Percentiles rank a stretch among this genome's conserved stretches.
phyloP scores from a whole-genome alignment of 2,113 vertebrate genomes.

The Mustela lutreola region DNA sequence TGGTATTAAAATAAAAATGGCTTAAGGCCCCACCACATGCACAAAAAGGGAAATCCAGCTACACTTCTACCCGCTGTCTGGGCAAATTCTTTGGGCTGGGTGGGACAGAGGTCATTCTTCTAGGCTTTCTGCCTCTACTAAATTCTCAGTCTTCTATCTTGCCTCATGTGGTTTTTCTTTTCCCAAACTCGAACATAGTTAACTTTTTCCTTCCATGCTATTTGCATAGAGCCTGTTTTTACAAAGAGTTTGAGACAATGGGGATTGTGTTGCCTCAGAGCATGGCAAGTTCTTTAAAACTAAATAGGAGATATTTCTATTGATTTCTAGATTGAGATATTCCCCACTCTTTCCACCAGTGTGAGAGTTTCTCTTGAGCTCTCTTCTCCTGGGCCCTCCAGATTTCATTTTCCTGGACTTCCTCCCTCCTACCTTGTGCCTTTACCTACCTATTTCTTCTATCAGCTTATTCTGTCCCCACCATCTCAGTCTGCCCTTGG shows the following conservation, averaged over 20 bases:
- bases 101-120: neutral
- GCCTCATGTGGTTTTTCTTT: neutral
- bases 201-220: neutral
- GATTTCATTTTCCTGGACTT: neutral
- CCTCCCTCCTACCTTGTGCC: neutral
- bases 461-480: neutral
- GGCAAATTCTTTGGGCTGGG: neutral
- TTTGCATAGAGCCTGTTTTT: neutral
- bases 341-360: neutral
- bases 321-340: neutral
- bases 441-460: neutral
- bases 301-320: neutral
- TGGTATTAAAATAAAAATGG: neutral
- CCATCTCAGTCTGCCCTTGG: neutral
- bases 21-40: neutral
- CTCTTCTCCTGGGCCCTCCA: neutral
- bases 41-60: neutral
- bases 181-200: neutral
- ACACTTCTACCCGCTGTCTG: neutral
- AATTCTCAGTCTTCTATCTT: neutral
- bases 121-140: neutral
- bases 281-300: neutral
- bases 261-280: neutral
- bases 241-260: conserved; percentile 21
- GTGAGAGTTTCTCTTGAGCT: neutral